Conservation (phyloP, 2,888 invertebrate genomes). For the Willowsia nigromaculata region DNA sequence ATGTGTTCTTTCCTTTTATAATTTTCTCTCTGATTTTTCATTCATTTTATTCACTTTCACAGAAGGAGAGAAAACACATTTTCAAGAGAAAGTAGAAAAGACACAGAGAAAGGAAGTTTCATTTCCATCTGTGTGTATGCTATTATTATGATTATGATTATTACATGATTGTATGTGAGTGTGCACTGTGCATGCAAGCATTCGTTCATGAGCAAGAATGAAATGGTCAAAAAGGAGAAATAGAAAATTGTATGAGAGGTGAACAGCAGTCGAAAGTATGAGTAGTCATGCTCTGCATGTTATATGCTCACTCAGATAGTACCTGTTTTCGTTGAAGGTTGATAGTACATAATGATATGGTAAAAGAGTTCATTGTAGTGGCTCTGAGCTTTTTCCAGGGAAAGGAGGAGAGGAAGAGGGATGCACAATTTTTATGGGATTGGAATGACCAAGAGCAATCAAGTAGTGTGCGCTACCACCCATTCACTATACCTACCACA, state of each 20-base stretch:
- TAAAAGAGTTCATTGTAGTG: not conserved
- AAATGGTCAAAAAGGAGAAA: not conserved
- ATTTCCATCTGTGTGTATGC: constrained; percentile 49
- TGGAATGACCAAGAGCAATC: constrained; percentile 45
- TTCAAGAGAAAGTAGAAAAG: not conserved
- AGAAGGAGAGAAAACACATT: not conserved
- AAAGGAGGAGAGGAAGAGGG: not conserved
- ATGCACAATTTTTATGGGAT: constrained; percentile 27
- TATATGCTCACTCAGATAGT: not conserved
- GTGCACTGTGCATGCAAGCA: constrained; percentile 38
- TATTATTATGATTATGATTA: constrained; percentile 58
- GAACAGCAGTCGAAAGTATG: not conserved
- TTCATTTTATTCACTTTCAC: constrained; percentile 53
- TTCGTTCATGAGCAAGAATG: constrained; percentile 42
- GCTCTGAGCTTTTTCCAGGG: constrained; percentile 1
- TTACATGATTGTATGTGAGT: constrained; percentile 54
- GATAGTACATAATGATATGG: constrained; percentile 16
- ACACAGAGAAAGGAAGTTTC: constrained; percentile 52
- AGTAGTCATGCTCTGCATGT: not conserved
- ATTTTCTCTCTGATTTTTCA: constrained; percentile 28
- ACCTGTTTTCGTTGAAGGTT: not conserved
- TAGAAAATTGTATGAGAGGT: not conserved
- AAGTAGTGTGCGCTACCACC: not conserved
- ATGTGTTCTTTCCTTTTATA: not conserved
- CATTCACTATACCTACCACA: not conserved